Base-by-base conservation (phyloP, 2,888 invertebrate species). In the Thecocarcelia acutangulata region DNA sequence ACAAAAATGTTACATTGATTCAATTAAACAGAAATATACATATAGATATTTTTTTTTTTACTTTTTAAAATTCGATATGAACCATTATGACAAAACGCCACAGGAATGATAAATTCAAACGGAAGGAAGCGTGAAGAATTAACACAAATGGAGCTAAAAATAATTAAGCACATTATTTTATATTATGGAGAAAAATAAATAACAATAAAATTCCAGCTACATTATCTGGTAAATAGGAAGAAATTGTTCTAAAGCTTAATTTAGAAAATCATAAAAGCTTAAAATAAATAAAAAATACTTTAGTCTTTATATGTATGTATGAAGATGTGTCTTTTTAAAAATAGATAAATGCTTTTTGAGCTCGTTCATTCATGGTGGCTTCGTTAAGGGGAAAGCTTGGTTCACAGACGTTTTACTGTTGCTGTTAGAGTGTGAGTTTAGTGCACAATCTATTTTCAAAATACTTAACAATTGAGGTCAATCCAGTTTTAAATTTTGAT, bases 261-360 rank as follows among this genome's bases (percentile, higher is more conserved):
- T 9, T 33, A 33, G 9, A 8, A 33, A 33, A 33, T 9, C 1
- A 9, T 9, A 33, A 33, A 33, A 33, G 9, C 33, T 33, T 9
- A 33, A 33, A 33, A 9, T 9, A 9, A 33, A 33, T 1, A 8
- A 33, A 8, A 33, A 33, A 33, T 9, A 33, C 9, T 33, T 33
- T 33, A 33, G 9, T 8, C 1, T 8, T 3, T 33, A 33, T 9
- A 28, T 40, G 37, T 12, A 33, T 15, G 17, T 15, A 11, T 56
- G 33, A 19, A 33, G 8, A 33, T 33, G 28, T 8, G 33, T 33
- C 15, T 9, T 37, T 19, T 33, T 21, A 8, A n/a, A 15, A 42
- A 15, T 66, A 1, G 9, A 54, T 37, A 87, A 88, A 87, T 88
- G 87, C 87, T 83, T 84, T 12, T 87, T 88, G 87, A 88, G 88